Evolutionary conservation across 2,797 vertebrate species (phyloP).

Genomic region (Falco columbarius): DNA sequence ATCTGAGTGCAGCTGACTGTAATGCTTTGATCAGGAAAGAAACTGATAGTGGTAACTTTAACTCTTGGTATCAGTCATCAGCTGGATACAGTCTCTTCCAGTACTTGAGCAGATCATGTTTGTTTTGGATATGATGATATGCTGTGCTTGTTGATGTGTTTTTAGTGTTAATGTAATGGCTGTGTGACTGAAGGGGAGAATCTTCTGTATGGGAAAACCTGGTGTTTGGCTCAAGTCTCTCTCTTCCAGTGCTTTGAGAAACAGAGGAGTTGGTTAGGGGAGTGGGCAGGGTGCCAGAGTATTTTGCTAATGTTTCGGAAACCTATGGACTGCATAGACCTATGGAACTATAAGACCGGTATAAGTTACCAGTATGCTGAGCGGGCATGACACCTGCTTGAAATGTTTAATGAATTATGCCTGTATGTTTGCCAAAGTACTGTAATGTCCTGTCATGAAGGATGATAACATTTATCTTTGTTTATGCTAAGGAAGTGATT

Average conservation of each 20-base stretch:
- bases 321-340: background rate
- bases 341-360: background rate
- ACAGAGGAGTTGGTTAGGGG: background rate
- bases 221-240: background rate
- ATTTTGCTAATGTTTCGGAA: background rate
- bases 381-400: background rate
- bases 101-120: background rate
- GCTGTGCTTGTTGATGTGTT: rapidly evolving
- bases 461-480: background rate
- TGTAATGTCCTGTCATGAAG: background rate
- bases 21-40: background rate
- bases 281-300: background rate
- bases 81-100: background rate
- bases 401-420: background rate
- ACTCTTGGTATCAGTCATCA: background rate
- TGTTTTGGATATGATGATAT: background rate
- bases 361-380: background rate
- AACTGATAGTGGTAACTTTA: background rate
- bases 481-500: background rate
- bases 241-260: background rate
- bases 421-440: background rate
- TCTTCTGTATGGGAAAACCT: background rate
- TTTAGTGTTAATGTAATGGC: background rate
- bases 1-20: background rate
- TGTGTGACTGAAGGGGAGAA: background rate